Evolutionary conservation across 2,113 vertebrate genomes (phyloP), one percentile per base, ranked within the genome.

Genomic region (Callopanchax toddi): DNA sequence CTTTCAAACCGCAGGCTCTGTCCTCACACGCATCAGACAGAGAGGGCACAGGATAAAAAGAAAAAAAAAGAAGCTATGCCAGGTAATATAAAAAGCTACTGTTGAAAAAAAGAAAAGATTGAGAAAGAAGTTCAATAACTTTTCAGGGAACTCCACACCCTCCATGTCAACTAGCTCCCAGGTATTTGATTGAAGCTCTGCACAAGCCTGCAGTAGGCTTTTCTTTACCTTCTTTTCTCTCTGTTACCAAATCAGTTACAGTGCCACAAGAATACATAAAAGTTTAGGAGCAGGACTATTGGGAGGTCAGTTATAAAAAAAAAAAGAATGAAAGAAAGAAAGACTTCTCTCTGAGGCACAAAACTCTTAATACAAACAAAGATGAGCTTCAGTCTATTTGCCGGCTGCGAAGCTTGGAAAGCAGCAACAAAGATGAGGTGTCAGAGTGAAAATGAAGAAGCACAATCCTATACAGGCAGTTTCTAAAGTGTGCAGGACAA

Each of bases 111-210:
- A 44, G 51, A 46, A 52, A 60, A 45, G 1, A 40, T 26, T 17
- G 37, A 78, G 60, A 71, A 74, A 75, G 55, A 76, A 84, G 83
- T 90, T 89, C 67, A 84, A 85, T 86, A 86, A 79, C 74, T 80
- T 83, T 76, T 67, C 59, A 34, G 63, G 79, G 72, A 89, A 74
- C 82, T 76, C 64, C 34, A 68, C 64, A 70, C 75, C 59, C 77
- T 85, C 81, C 86, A 82, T 85, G 63, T 81, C 83, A 88, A 89
- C 78, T 46, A 87, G 71, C 76, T 84, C 76, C 81, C 78, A 79
- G 71, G 73, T 54, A 72, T 87, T 80, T 85, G 81, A 85, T 85
- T 86, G 76, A 84, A 83, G 78, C 76, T 68, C 76, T 63, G 81
- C 69, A 75, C 57, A 60, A 73, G 60, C 59, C 52, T 48, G 16